Evolutionary conservation across 2,797 vertebrate species (phyloP), one percentile per base, ranked within the genome.

Genomic region (Helicolenus hilgendorfi): DNA sequence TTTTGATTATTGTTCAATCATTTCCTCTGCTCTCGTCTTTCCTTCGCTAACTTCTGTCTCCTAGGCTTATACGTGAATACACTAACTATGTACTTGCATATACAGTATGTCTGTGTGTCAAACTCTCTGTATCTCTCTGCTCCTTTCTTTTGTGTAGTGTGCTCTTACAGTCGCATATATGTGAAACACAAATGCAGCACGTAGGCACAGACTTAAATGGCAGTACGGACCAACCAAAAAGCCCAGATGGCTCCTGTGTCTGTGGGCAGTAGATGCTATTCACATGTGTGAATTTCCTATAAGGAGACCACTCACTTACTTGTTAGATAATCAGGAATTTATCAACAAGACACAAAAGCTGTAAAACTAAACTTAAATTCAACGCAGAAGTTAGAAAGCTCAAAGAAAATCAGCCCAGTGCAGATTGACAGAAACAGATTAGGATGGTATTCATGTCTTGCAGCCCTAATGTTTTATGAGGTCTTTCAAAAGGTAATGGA

Each of bases 191-290:
- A 56, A 88, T 35, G 31, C 72, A 64, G 38, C 55, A 60, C 20
- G 13, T 26, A 36, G 77, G n/a, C 55, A 55, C 59, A 59, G 5
- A 49, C 49, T 18, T 85, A 87, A 84, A 70, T 65, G 24, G 53
- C 63, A 49, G 36, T 11, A 26, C 24, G 63, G 58, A 73, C 36
- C 5, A 59, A 72, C 27, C 26, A 63, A 67, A 73, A 35, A 84
- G 81, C 56, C 80, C 83, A 89, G 72, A 81, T 91, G 84, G 85
- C 76, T 89, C 35, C 60, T 65, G 41, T 75, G 77, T 88, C 79
- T 78, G 85, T 81, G 78, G 72, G 84, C 64, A 74, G 64, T 69
- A 77, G 78, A 84, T 64, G 67, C 63, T 89, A 58, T 79, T 89
- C 31, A 56, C 77, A 68, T 77, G 38, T 85, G 62, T 68, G 60